Conservation (phyloP, 2,888 invertebrate genomes). For the Hyposoter dolosus region DNA sequence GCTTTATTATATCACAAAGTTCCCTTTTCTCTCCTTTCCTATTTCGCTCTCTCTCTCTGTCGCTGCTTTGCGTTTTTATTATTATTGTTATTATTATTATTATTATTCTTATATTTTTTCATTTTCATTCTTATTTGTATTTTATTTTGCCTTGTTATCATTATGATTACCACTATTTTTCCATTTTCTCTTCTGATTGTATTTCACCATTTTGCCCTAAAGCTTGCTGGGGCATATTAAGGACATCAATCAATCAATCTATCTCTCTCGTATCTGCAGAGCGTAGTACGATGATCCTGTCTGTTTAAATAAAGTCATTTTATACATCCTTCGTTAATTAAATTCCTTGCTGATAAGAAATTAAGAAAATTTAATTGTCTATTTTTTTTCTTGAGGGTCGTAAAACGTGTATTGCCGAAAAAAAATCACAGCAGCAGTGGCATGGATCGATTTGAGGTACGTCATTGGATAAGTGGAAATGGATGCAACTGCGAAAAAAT, state of each 20-base stretch:
- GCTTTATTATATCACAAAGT: conserved; percentile 41
- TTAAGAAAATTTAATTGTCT: neutral
- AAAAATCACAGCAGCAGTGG: neutral
- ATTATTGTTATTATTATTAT: no score
- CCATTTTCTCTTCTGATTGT: no score
- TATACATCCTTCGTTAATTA: neutral
- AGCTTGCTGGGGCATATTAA: no score
- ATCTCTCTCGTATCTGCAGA: neutral
- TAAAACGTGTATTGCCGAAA: neutral
- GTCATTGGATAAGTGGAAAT: neutral
- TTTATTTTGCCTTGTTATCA: no score
- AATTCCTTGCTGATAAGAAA: neutral
- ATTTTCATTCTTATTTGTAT: no score
- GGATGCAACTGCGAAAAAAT: neutral
- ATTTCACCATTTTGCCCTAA: no score
- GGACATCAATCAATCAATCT: no score
- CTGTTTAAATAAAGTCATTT: neutral
- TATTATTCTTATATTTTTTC: no score
- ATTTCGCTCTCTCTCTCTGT: conserved; percentile 33
- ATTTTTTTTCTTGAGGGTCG: neutral
- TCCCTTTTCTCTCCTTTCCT: conserved; percentile 6
- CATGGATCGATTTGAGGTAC: neutral
- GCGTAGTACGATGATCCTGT: conserved; percentile 11
- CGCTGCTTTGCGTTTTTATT: no score
- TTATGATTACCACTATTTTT: no score